Conservation (phyloP, 2,888 invertebrate genomes). For the Anoncus sp. region DNA sequence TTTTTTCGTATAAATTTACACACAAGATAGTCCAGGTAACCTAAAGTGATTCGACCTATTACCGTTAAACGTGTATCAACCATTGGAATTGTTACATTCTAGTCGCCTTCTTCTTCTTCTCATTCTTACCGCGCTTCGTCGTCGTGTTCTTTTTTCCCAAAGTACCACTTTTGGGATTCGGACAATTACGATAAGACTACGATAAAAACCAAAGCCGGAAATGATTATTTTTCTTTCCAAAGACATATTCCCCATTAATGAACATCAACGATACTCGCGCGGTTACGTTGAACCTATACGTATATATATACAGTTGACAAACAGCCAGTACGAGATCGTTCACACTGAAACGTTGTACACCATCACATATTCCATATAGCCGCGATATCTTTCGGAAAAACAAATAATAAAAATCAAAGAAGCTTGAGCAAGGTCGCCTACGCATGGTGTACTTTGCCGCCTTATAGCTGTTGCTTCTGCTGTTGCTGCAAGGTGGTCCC, state of each 20-base stretch:
- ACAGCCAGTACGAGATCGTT: neutral
- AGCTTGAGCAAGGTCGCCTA: conserved; percentile 80
- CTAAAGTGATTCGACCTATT: too few relatives aligned
- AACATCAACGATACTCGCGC: conserved; percentile 11
- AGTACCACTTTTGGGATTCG: conserved; percentile 27
- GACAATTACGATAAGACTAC: conserved; percentile 5
- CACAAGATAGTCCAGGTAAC: too few relatives aligned
- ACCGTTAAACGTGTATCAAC: conserved; percentile 29
- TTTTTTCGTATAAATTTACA: too few relatives aligned
- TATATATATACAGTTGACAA: neutral
- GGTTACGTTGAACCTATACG: conserved; percentile 13
- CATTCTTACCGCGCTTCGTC: too few relatives aligned
- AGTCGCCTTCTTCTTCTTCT: conserved; percentile 4
- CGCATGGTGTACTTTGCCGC: conserved; percentile 65
- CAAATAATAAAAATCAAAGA: too few relatives aligned
- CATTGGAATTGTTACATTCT: conserved; percentile 20
- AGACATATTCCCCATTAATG: conserved; percentile 26
- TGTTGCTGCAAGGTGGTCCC: conserved; percentile 78
- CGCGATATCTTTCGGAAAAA: too few relatives aligned
- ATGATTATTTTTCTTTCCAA: conserved; percentile 27
- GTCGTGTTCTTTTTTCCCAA: conserved; percentile 13
- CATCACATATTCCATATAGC: too few relatives aligned
- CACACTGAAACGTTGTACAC: neutral
- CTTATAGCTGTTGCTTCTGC: too few relatives aligned
- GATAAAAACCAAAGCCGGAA: conserved; percentile 32